phyloP scores from a whole-genome alignment of 2,113 vertebrate genomes.

The Tupaia chinensis region DNA sequence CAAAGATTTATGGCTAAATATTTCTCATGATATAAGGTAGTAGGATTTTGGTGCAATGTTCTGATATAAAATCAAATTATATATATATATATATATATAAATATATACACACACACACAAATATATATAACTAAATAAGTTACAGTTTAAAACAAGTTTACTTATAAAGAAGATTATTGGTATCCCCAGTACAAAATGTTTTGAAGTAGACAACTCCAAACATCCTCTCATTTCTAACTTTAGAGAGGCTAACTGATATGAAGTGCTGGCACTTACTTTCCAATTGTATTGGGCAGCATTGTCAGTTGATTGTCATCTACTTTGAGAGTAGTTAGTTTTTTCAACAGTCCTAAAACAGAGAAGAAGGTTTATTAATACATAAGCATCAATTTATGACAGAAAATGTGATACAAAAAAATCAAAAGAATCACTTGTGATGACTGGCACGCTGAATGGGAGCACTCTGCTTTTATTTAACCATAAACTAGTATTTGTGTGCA shows the following conservation, averaged over 20 bases:
- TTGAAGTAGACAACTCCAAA: neutral
- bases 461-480: neutral
- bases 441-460: neutral
- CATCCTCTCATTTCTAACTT: neutral
- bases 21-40: constrained; percentile 36
- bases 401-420: constrained; percentile 11
- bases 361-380: constrained; percentile 38
- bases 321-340: constrained; percentile 98
- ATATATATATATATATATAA: neutral
- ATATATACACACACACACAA: neutral
- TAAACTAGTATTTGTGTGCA: neutral
- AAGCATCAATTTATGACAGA: neutral
- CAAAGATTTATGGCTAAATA: constrained; percentile 1
- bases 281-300: constrained; percentile 96
- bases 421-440: neutral
- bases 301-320: constrained; percentile 99
- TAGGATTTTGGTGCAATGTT: neutral
- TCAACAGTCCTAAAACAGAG: constrained; percentile 93
- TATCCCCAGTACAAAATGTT: neutral
- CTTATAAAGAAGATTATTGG: neutral
- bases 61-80: constrained; percentile 53
- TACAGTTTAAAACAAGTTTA: neutral
- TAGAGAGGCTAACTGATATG: neutral
- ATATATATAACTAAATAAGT: constrained; percentile 6
- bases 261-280: constrained; percentile 92